Base-by-base conservation (phyloP, 1,140 invertebrate species). In the Vanessa atalanta region DNA sequence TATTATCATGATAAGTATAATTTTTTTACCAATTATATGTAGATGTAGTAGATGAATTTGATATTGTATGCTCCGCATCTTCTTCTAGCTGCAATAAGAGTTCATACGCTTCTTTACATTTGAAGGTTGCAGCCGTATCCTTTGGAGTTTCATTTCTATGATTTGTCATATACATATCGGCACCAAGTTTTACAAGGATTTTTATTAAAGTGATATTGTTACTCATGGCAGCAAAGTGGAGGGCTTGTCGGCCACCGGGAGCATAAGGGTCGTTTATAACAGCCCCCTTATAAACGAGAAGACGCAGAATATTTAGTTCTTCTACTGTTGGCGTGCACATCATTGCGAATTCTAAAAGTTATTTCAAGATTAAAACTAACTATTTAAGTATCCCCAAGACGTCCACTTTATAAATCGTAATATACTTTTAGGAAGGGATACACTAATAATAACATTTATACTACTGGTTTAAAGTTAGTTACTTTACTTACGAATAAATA, bases 221-320 rank as follows among this genome's bases (percentile, higher is more conserved):
- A 60, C 85, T 88, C 88, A 92, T 89, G n/a, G 90, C 88, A 47
- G 90, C 90, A 70, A 90, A 90, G 71, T 92, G 90, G 8, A 92
- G 71, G 8, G 88, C 81, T 79, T 90, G 89, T 8, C 90, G 80
- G 23, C 84, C 81, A 11, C 87, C 90, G 6, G 90, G 90, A 13
- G 88, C 90, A 47, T 79, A 65, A 5, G 82, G 77, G 66, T 92
- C 90, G 37, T 91, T 88, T 8, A 91, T 77, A 64, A 81, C 14
- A n/a, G 85, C 88, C 47, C 88, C 90, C 64, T 92, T 87, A 3
- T 81, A 61, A 1, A 89, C 68, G 14, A 92, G 77, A 23, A 91
- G 80, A 37, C 73, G 37, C 9, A 92, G 70, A 75, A 92, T 88
- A 72, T 72, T 77, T 26, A 76, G 73, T 72, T 91, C 89, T 84